Evolutionary conservation across 2,888 invertebrate genomes (phyloP).

Genomic region (Orchesellides sinensis): DNA sequence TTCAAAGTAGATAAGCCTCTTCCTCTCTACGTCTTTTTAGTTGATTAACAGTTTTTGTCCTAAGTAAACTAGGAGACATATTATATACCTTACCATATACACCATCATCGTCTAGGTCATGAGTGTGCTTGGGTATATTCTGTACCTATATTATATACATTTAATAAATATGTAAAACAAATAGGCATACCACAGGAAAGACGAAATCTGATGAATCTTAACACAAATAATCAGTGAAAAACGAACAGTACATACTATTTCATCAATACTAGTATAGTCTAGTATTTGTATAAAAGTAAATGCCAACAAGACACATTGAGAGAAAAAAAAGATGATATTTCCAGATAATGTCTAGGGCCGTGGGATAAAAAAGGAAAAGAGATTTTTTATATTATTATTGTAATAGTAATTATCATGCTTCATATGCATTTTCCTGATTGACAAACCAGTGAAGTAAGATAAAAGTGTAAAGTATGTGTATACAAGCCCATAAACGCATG

Average conservation of each 20-base stretch:
- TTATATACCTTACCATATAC: no score
- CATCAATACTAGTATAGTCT: neutral
- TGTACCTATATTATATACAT: neutral
- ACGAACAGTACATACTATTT: neutral
- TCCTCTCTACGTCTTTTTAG: slow-evolving; percentile 14
- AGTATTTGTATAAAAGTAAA: neutral
- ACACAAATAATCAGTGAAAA: slow-evolving; percentile 22
- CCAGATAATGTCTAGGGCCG: slow-evolving; percentile 60
- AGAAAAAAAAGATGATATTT: slow-evolving; percentile 50
- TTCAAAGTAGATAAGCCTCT: slow-evolving; percentile 48
- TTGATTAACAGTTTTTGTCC: slow-evolving; percentile 14
- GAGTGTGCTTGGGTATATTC: slow-evolving; percentile 23
- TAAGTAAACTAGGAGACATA: neutral
- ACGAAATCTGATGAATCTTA: slow-evolving; percentile 36
- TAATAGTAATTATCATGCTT: slow-evolving; percentile 12
- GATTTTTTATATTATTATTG: slow-evolving; percentile 30
- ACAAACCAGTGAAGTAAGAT: neutral
- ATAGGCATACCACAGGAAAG: slow-evolving; percentile 41
- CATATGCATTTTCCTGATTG: slow-evolving; percentile 28
- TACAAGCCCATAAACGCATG: neutral
- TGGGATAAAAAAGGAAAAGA: slow-evolving; percentile 54
- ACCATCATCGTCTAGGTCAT: slow-evolving; percentile 65
- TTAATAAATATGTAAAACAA: neutral
- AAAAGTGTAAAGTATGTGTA: neutral
- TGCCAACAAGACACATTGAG: slow-evolving; percentile 49